A percentile compares a stretch with the other conserved stretches of the same genome.
Conservation (phyloP, 1,140 invertebrate genomes). For the Spodoptera frugiperda region DNA sequence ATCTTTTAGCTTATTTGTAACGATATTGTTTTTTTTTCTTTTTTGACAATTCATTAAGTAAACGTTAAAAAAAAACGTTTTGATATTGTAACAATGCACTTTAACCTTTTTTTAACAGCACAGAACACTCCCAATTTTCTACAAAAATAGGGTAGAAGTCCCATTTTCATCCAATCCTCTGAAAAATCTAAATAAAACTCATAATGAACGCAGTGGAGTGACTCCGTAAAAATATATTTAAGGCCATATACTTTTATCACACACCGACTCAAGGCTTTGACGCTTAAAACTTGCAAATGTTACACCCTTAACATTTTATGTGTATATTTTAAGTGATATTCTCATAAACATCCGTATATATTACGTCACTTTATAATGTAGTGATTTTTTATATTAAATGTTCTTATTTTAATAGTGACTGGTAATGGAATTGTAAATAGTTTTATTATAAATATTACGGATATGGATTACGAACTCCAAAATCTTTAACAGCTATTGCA, state of each 20-base stretch:
- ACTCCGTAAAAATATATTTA: conserved; percentile 48
- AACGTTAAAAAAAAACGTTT: neutral
- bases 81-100: neutral
- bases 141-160: conserved; percentile 7
- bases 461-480: neutral
- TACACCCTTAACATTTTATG: conserved; percentile 45
- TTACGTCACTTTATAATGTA: conserved; percentile 33
- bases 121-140: conserved; percentile 1
- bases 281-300: conserved; percentile 48
- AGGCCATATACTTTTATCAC: conserved; percentile 47
- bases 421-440: neutral
- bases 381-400: conserved; percentile 11
- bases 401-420: neutral
- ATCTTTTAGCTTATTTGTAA: neutral
- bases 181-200: conserved; percentile 48
- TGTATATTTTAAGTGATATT: conserved; percentile 47
- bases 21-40: neutral
- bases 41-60: neutral
- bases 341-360: conserved; percentile 32
- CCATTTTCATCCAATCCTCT: conserved; percentile 21
- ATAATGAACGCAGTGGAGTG: conserved; percentile 36
- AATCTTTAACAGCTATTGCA: neutral
- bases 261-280: conserved; percentile 7
- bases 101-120: neutral
- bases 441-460: neutral